These are phyloP conservation scores for Octopus bimaculoides DNA, from an alignment of 1,140 invertebrate species.

Conservation along the genomic window DNA sequence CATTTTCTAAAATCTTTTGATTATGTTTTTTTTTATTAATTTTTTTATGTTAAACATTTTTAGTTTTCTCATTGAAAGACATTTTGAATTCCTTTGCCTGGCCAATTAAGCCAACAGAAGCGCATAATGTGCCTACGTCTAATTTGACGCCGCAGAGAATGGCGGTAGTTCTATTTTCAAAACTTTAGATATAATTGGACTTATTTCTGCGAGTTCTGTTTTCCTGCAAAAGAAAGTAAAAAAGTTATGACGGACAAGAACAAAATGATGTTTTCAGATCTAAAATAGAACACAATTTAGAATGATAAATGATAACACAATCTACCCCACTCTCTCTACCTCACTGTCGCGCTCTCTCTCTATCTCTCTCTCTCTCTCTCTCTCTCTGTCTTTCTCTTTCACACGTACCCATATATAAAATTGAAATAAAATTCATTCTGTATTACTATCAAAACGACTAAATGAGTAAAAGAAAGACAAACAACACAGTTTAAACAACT, in stretches of 20 bases:
- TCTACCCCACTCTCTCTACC: background rate
- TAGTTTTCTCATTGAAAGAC: background rate
- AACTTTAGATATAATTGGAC: background rate
- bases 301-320: background rate
- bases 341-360: background rate
- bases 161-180: background rate
- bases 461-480: too few relatives aligned
- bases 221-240: background rate
- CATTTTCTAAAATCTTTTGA: background rate
- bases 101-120: background rate
- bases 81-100: background rate
- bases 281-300: background rate
- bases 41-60: background rate
- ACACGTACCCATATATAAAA: background rate
- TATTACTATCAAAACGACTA: too few relatives aligned
- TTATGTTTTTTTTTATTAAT: background rate
- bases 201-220: background rate
- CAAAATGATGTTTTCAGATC: background rate
- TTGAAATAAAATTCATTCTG: background rate
- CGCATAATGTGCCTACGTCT: background rate
- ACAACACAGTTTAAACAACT: too few relatives aligned
- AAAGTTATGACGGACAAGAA: background rate
- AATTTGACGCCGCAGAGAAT: background rate
- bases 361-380: background rate
- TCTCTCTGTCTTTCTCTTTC: background rate